These are phyloP conservation scores for Pelobates fuscus DNA, from an alignment of 2,113 vertebrate genomes.

Conservation along the genomic window DNA sequence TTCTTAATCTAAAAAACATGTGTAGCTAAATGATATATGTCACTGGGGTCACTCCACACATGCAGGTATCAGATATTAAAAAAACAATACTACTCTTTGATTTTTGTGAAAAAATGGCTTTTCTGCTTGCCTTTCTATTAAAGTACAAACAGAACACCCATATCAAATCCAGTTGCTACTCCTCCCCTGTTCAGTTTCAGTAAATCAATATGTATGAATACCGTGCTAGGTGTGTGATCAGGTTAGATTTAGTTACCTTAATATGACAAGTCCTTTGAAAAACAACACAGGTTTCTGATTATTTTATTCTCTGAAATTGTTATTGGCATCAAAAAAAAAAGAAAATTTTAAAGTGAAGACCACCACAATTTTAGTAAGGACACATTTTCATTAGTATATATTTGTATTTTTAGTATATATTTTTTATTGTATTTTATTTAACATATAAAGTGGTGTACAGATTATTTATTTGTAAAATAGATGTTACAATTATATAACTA, in stretches of 20 bases:
- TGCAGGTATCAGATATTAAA: conserved; percentile 66
- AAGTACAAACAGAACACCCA: conserved; percentile 66
- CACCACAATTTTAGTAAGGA: too few relatives aligned
- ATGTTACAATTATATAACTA: too few relatives aligned
- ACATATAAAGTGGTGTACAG: too few relatives aligned
- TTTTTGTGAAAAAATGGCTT: conserved; percentile 66
- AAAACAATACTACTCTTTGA: conserved; percentile 64
- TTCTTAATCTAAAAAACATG: conserved; percentile 68
- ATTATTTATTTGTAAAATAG: too few relatives aligned
- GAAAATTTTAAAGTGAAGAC: too few relatives aligned
- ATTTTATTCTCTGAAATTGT: neutral
- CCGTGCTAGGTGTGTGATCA: conserved; percentile 55
- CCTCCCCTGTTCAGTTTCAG: conserved; percentile 64
- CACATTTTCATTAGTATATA: too few relatives aligned
- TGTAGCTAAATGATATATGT: conserved; percentile 58
- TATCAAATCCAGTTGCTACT: conserved; percentile 73
- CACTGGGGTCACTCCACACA: conserved; percentile 66
- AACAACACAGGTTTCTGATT: neutral
- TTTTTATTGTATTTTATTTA: too few relatives aligned
- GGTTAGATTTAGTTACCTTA: conserved; percentile 52
- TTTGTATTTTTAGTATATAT: too few relatives aligned
- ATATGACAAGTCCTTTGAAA: conserved; percentile 54
- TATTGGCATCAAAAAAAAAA: too few relatives aligned
- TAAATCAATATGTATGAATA: conserved; percentile 70
- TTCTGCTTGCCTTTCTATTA: conserved; percentile 65